These are phyloP conservation scores for Heterodera carotae DNA, from an alignment of 1,140 invertebrate species.

Conservation along the genomic window DNA sequence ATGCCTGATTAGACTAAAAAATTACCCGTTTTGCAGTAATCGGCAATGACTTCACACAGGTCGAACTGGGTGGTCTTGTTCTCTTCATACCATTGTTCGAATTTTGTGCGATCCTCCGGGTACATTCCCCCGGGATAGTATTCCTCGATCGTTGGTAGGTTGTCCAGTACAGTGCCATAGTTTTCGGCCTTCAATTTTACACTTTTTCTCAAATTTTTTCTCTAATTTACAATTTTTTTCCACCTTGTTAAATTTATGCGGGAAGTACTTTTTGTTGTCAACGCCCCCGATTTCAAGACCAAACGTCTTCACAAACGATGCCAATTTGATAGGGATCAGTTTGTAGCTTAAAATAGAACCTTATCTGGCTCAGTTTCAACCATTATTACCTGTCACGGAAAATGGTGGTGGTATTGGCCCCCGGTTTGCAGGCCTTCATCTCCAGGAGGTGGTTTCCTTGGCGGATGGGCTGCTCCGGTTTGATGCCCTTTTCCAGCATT, in stretches of 20 bases:
- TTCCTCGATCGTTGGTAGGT: background rate
- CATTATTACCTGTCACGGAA: too few species aligned
- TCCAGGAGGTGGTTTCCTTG: too few species aligned
- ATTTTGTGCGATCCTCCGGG: background rate
- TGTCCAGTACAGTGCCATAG: background rate
- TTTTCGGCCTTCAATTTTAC: background rate
- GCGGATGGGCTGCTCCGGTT: too few species aligned
- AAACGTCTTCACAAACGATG: background rate
- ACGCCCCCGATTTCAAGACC: slow-evolving; percentile 7
- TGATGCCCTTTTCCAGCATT: too few species aligned
- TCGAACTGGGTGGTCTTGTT: background rate
- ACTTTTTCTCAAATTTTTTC: background rate
- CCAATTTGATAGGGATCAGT: background rate
- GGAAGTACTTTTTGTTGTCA: slow-evolving; percentile 1
- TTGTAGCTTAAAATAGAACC: background rate
- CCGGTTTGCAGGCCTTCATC: too few species aligned
- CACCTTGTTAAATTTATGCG: background rate
- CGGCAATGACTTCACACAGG: background rate
- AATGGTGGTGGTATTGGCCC: too few species aligned
- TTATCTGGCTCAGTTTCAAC: too few species aligned
- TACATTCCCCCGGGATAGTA: background rate
- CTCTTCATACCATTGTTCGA: slow-evolving; percentile 11
- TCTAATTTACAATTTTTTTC: background rate
- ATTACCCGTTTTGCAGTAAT: slow-evolving; percentile 5
- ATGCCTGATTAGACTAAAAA: background rate